A percentile compares a stretch with the other conserved stretches of the same genome.
phyloP scores from a whole-genome alignment of 2,113 vertebrate genomes.

The Capreolus pygargus region DNA sequence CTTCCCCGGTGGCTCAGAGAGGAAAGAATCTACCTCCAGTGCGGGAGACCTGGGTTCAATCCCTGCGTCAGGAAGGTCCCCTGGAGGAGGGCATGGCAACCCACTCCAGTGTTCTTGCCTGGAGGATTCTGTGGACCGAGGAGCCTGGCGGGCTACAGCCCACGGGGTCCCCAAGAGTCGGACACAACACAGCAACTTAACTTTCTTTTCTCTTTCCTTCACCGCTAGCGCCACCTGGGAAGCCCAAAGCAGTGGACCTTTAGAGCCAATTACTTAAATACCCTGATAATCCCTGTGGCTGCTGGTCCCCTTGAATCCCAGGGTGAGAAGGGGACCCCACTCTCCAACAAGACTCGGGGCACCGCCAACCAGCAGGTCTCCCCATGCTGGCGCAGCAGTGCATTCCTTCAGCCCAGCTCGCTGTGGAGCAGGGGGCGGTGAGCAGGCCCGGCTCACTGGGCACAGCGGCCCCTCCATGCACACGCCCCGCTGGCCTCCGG shows the following conservation, averaged over 20 bases:
- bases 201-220: not conserved
- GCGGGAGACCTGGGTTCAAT: not conserved
- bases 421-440: no score
- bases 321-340: not conserved
- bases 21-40: not conserved
- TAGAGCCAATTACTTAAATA: not conserved
- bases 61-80: not conserved
- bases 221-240: accelerated
- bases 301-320: not conserved
- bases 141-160: not conserved
- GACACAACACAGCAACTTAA: accelerated
- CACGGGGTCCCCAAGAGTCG: not conserved
- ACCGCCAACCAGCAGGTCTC: not conserved
- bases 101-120: not conserved
- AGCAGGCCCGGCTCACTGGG: not conserved
- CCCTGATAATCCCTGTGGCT: no score
- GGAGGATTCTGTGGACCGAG: not conserved
- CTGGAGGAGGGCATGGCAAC: not conserved
- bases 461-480: not conserved
- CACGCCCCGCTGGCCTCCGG: not conserved
- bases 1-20: not conserved
- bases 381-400: not conserved
- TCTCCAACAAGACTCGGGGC: not conserved
- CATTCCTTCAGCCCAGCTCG: not conserved
- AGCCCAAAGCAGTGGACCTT: not conserved